phyloP scores from a whole-genome alignment of 2,888 invertebrate species.

The Metallyticus violacea region DNA sequence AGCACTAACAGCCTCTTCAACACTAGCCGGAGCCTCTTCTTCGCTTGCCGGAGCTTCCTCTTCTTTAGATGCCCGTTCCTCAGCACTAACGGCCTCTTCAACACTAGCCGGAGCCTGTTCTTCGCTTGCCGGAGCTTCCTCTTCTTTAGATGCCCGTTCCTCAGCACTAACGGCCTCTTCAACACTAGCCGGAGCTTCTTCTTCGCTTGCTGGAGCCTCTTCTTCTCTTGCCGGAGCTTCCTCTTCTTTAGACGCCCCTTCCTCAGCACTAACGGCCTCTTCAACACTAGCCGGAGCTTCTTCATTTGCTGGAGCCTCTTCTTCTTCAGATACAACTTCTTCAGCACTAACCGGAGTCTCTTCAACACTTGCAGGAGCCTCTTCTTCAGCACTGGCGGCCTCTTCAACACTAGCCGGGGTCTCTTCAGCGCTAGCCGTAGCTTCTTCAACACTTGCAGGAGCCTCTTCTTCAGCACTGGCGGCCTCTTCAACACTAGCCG shows the following conservation, averaged over 20 bases:
- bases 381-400: slow-evolving; percentile 33
- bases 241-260: slow-evolving; percentile 27
- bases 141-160: slow-evolving; percentile 28
- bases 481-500: slow-evolving; percentile 42
- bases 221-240: slow-evolving; percentile 30
- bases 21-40: slow-evolving; percentile 35
- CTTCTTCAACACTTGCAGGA: slow-evolving; percentile 35
- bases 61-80: no score
- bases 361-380: slow-evolving; percentile 41
- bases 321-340: slow-evolving; percentile 26
- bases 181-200: slow-evolving; percentile 13
- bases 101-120: no score
- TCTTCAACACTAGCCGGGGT: slow-evolving; percentile 33
- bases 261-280: slow-evolving; percentile 40
- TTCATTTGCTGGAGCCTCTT: slow-evolving; percentile 19
- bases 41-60: slow-evolving; percentile 10
- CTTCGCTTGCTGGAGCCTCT: slow-evolving; percentile 23
- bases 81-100: slow-evolving; percentile 22
- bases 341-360: slow-evolving; percentile 33
- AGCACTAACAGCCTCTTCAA: slow-evolving; percentile 29
- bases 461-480: slow-evolving; percentile 43
- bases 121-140: slow-evolving; percentile 20
- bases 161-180: slow-evolving; percentile 35
- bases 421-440: slow-evolving; percentile 30
- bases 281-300: slow-evolving; percentile 34